Conservation (phyloP, 2,888 invertebrate genomes). For the Liopterus haemorrhoidalis region DNA sequence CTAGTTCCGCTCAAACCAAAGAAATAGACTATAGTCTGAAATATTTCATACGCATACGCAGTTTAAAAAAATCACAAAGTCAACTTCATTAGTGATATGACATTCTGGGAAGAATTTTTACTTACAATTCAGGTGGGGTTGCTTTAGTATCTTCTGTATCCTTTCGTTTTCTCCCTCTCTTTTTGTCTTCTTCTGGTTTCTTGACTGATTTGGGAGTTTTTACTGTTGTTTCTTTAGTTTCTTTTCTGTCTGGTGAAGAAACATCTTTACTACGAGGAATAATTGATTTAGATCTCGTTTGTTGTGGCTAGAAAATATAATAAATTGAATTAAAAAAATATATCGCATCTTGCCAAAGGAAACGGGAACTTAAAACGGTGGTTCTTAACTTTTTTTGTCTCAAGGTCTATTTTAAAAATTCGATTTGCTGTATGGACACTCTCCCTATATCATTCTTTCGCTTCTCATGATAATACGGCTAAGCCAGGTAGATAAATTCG, state of each 20-base stretch:
- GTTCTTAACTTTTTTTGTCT: too few relatives aligned
- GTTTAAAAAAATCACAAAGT: too few relatives aligned
- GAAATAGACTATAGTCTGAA: too few relatives aligned
- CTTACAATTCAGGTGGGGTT: constrained; percentile 23
- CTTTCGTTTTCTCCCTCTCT: constrained; percentile 41
- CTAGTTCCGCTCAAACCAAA: too few relatives aligned
- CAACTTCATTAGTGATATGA: too few relatives aligned
- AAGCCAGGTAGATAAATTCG: too few relatives aligned
- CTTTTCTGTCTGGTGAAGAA: constrained; percentile 28
- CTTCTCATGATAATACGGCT: too few relatives aligned
- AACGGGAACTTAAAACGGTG: too few relatives aligned
- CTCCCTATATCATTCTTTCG: constrained; percentile 2
- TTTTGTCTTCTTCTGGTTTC: constrained; percentile 42
- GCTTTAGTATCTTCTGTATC: constrained; percentile 45
- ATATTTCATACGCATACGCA: too few relatives aligned
- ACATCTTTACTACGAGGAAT: constrained; percentile 28
- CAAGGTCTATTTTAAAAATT: too few relatives aligned
- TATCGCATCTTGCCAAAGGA: not conserved
- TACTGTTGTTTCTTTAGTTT: constrained; percentile 26
- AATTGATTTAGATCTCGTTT: constrained; percentile 43
- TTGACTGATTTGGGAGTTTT: constrained; percentile 28
- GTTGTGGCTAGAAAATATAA: constrained; percentile 35
- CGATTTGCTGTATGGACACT: too few relatives aligned
- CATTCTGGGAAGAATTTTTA: too few relatives aligned
- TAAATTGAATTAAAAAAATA: constrained; percentile 15